Base-by-base conservation (phyloP, 2,888 invertebrate species). In the Rugalucina vietnamica region DNA sequence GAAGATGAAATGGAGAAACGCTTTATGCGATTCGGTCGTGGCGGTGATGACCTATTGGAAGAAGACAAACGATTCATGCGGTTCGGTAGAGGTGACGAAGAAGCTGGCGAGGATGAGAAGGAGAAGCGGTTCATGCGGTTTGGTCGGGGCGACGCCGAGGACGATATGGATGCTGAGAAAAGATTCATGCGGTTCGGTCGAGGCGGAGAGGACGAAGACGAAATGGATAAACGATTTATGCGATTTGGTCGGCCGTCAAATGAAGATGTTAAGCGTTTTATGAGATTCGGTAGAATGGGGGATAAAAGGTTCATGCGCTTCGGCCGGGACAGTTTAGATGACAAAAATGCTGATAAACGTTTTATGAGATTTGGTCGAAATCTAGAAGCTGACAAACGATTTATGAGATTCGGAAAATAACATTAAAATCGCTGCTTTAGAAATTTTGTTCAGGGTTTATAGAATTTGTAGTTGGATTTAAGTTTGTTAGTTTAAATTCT, bases 281-380 rank as follows among this genome's bases (percentile, higher is more conserved):
- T 91, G 91, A 80, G 91, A 77, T 91, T 91, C 60, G 91, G 91
- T 36, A 83, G 89, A 71, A 76, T 43, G 36, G 86, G 77, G 29
- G 88, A 88, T 18, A 90, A 90, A 78, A 73, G 92, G 65, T 91
- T 93, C 73, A 92, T 93, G 91, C 81, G 92, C 54, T 93, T 93
- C 73, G 93, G 92, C 1, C 83, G 89, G 72, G 74, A 83, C 50
- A 80, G 57, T 8, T 54, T 79, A 54, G 87, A 86, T 14, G 79
- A 85, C 29, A 70, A 49, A 49, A 86, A 75, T 24, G 88, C 78
- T 24, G 89, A 89, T 73, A 92, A 91, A 88, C 60, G 91, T 74
- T 92, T 91, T 82, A 92, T 91, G 91, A 80, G 92, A 72, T 92
- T 92, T 81, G 92, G 92, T 8, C 89, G 72, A 72, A 49, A 72